These are phyloP conservation scores for Heliconius hortense DNA, from an alignment of 2,888 invertebrate genomes.

Conservation along the genomic window DNA sequence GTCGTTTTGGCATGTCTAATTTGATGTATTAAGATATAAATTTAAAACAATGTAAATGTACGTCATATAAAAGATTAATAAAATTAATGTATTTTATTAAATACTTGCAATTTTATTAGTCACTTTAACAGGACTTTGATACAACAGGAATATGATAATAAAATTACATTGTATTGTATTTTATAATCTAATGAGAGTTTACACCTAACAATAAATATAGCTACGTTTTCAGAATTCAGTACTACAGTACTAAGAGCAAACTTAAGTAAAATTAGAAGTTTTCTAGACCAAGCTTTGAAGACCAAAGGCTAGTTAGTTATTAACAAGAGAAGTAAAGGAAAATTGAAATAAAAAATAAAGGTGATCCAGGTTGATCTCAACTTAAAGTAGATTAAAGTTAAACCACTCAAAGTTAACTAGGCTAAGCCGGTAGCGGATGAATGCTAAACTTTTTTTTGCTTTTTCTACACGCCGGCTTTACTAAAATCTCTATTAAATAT, in stretches of 20 bases:
- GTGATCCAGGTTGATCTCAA: constrained; percentile 59
- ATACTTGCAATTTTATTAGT: background rate
- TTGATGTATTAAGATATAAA: constrained; percentile 7
- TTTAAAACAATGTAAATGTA: background rate
- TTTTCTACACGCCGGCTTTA: constrained; percentile 46
- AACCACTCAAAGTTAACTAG: constrained; percentile 59
- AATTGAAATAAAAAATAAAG: constrained; percentile 60
- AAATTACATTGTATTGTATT: no score
- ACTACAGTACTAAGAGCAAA: background rate
- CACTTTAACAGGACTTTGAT: no score
- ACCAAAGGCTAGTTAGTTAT: constrained; percentile 35
- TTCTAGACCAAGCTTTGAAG: constrained; percentile 28
- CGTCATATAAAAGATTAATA: background rate
- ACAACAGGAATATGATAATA: no score
- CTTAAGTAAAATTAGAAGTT: background rate
- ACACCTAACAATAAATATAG: no score
- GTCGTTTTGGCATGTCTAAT: background rate
- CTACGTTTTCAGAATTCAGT: no score
- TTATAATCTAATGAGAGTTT: no score
- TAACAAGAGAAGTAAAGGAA: constrained; percentile 43
- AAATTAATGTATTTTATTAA: background rate
- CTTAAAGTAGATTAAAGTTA: constrained; percentile 63
- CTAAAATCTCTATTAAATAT: constrained; percentile 58
- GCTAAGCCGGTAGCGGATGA: constrained; percentile 51
- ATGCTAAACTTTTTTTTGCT: constrained; percentile 43